Percentiles rank a stretch among this genome's conserved stretches.
These are phyloP conservation scores for Pelusios castaneus DNA, from an alignment of 2,113 vertebrate genomes.

Conservation along the genomic window DNA sequence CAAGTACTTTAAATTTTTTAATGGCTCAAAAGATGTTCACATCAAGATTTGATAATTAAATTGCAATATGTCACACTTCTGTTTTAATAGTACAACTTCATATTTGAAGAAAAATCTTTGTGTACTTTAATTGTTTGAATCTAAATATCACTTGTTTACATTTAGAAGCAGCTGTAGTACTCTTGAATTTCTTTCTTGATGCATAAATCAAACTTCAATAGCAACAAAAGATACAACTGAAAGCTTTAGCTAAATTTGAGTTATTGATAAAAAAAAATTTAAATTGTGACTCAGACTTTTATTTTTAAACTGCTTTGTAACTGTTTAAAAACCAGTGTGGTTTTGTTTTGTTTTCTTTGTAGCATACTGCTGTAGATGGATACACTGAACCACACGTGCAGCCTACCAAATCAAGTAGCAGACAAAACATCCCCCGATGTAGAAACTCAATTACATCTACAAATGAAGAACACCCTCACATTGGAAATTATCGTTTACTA, in stretches of 20 bases:
- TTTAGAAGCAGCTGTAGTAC: neutral
- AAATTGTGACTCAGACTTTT: accelerated
- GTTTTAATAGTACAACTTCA: neutral
- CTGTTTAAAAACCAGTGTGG: neutral
- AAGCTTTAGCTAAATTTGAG: neutral
- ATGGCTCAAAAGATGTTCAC: neutral
- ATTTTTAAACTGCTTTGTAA: neutral
- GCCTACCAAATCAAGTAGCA: conserved; percentile 90
- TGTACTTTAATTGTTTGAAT: neutral
- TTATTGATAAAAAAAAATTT: neutral
- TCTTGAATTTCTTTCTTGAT: neutral
- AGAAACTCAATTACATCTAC: conserved; percentile 92
- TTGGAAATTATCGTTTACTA: conserved; percentile 94
- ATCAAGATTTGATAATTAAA: neutral
- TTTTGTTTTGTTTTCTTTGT: conserved; percentile 18
- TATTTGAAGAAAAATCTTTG: neutral
- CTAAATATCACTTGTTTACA: neutral
- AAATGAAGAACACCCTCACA: conserved; percentile 90
- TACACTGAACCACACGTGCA: conserved; percentile 87
- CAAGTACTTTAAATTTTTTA: neutral
- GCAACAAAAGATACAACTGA: neutral
- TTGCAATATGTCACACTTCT: neutral
- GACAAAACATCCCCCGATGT: conserved; percentile 91
- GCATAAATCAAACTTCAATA: neutral
- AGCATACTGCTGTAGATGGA: conserved; percentile 95